Evolutionary conservation across 2,888 invertebrate genomes (phyloP), one percentile per base, ranked within the genome.

Genomic region (Drosophila cyrtoloma): DNA sequence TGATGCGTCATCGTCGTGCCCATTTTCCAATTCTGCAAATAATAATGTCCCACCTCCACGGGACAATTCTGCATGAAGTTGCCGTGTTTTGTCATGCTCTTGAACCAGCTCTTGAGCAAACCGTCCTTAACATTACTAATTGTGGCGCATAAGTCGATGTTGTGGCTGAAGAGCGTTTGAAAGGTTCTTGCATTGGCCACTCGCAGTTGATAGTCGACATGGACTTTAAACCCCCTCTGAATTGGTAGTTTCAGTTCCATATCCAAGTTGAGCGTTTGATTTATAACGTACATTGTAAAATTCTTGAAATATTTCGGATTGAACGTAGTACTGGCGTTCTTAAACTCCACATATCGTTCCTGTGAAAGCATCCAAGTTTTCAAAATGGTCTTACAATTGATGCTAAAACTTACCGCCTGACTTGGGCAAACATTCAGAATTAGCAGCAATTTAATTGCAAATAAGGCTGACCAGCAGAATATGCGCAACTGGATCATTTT

Each of bases 1-100:
- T 76, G 63, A 32, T 85, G 84, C 14, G 72, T 76, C 63, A 71
- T n/a, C 0, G 76, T 39, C 22, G 64, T 55, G 1, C 79, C 71
- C 58, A 86, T 35, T 30, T 60, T 68, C 89, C 89, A 90, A 30
- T 86, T 65, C n/a, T 57, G 84, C 30, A 90, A 0, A 60, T 88
- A 86, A 52, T 86, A 86, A 57, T 53, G 61, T 1, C 90, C 86
- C 14, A 75, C 60, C 50, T 75, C 74, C 4, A 88, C 78, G 0
- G 89, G 89, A 35, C 91, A 89, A 50, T 79, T 90, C 16, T 61
- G 66, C 86, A 82, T 91, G 22, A 89, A 88, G 64, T 91, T 89
- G 3, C 89, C 60, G 16, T 81, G 14, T 22, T 78, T 64, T 0
- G 63, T 2, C 61, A 91, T 81, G 19, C 83, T 85, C 51, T 77